phyloP scores from a whole-genome alignment of 2,888 invertebrate genomes.

The Thera britannica region DNA sequence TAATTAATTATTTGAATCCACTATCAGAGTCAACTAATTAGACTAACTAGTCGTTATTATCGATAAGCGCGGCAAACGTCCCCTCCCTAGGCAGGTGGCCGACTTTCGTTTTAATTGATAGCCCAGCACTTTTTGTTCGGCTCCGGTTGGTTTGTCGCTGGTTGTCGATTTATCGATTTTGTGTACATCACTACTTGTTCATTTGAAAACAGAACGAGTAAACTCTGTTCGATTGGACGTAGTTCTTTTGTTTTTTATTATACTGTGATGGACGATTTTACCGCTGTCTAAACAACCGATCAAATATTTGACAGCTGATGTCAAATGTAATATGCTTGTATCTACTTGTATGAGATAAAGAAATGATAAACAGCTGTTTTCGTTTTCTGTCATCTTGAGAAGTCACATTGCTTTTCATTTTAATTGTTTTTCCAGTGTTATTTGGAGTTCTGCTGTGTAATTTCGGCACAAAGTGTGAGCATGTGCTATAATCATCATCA shows the following conservation, averaged over 20 bases:
- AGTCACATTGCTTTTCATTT: too few species aligned
- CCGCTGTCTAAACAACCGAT: too few species aligned
- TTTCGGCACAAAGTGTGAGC: too few species aligned
- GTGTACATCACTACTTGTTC: conserved; percentile 32
- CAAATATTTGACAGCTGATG: too few species aligned
- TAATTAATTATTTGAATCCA: background rate
- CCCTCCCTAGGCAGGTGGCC: conserved; percentile 51
- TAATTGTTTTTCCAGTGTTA: too few species aligned
- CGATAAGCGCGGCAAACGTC: conserved; percentile 17
- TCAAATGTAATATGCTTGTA: too few species aligned
- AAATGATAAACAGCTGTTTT: too few species aligned
- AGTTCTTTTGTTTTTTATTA: conserved; percentile 1
- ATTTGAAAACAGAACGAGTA: conserved; percentile 16
- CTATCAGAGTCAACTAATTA: background rate
- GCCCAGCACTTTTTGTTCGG: conserved; percentile 29
- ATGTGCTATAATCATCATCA: too few species aligned
- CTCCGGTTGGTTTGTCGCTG: conserved; percentile 43
- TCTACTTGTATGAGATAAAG: too few species aligned
- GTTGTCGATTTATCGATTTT: conserved; percentile 50
- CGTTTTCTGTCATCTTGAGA: too few species aligned
- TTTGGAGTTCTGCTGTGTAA: too few species aligned
- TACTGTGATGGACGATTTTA: background rate
- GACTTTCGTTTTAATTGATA: conserved; percentile 60
- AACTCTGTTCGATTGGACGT: background rate
- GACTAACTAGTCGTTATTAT: conserved; percentile 2